These are phyloP conservation scores for Bombus sylvicola DNA, from an alignment of 1,140 invertebrate genomes.

Conservation along the genomic window DNA sequence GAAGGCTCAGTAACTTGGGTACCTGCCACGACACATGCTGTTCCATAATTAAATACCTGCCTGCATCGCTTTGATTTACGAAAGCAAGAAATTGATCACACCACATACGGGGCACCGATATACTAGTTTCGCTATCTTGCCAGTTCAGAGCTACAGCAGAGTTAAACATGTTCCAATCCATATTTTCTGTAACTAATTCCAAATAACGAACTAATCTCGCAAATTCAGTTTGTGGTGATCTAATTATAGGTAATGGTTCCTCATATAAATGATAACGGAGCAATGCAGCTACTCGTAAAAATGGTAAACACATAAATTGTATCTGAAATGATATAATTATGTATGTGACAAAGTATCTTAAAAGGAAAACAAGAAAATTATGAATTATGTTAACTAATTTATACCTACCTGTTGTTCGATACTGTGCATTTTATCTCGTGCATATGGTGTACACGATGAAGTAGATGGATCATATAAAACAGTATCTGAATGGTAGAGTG, in stretches of 20 bases:
- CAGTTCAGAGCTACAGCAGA: conserved; percentile 87
- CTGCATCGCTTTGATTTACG: conserved; percentile 82
- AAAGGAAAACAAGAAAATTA: not conserved
- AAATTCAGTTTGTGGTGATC: conserved; percentile 87
- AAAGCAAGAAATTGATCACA: conserved; percentile 86
- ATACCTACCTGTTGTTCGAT: conserved; percentile 72
- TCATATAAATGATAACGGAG: conserved; percentile 94
- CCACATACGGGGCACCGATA: conserved; percentile 85
- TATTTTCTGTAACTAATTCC: conserved; percentile 87
- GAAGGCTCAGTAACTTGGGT: conserved; percentile 92
- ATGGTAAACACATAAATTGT: conserved; percentile 91
- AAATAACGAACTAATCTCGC: conserved; percentile 89
- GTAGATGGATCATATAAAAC: conserved; percentile 62
- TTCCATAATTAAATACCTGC: conserved; percentile 86
- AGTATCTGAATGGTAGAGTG: conserved; percentile 49
- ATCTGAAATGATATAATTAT: conserved; percentile 81
- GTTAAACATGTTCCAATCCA: conserved; percentile 87
- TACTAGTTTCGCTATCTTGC: conserved; percentile 81
- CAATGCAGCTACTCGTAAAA: conserved; percentile 91
- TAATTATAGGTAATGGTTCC: conserved; percentile 89
- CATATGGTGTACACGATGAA: conserved; percentile 58
- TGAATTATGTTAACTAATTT: not conserved
- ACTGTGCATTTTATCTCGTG: conserved; percentile 65
- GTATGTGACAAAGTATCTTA: not conserved
- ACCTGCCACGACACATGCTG: conserved; percentile 90